These are phyloP conservation scores for Carcina quercana DNA, from an alignment of 2,888 invertebrate species.

Conservation along the genomic window DNA sequence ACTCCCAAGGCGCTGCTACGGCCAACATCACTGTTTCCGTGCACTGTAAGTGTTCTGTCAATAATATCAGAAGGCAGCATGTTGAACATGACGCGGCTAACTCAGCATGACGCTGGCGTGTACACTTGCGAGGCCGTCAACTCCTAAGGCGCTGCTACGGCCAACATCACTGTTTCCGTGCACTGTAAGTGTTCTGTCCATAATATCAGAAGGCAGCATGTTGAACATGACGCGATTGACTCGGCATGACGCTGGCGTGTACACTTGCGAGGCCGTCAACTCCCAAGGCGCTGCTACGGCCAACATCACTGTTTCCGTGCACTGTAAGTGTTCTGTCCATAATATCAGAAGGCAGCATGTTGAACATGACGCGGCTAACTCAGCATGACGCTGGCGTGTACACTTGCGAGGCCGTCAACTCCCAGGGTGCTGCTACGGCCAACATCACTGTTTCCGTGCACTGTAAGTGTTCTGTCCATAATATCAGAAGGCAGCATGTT, in stretches of 20 bases:
- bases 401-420: slow-evolving; percentile 89
- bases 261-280: slow-evolving; percentile 90
- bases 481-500: slow-evolving; percentile 85
- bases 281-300: slow-evolving; percentile 87
- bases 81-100: too few species aligned
- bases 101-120: too few species aligned
- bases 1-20: slow-evolving; percentile 88
- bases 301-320: slow-evolving; percentile 88
- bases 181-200: too few species aligned
- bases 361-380: slow-evolving; percentile 88
- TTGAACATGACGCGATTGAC: slow-evolving; percentile 88
- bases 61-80: too few species aligned
- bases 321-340: slow-evolving; percentile 95
- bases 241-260: slow-evolving; percentile 89
- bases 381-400: slow-evolving; percentile 91
- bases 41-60: slow-evolving; percentile 93
- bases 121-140: too few species aligned
- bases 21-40: slow-evolving; percentile 89
- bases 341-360: slow-evolving; percentile 82
- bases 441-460: slow-evolving; percentile 90
- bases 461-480: slow-evolving; percentile 92
- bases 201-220: slow-evolving; percentile 83
- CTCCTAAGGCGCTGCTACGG: too few species aligned
- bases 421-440: slow-evolving; percentile 86
- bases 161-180: too few species aligned